Evolutionary conservation across 64 coral and sea anemone species (phyloP).

Genomic region (Stichodactyla mertensii): DNA sequence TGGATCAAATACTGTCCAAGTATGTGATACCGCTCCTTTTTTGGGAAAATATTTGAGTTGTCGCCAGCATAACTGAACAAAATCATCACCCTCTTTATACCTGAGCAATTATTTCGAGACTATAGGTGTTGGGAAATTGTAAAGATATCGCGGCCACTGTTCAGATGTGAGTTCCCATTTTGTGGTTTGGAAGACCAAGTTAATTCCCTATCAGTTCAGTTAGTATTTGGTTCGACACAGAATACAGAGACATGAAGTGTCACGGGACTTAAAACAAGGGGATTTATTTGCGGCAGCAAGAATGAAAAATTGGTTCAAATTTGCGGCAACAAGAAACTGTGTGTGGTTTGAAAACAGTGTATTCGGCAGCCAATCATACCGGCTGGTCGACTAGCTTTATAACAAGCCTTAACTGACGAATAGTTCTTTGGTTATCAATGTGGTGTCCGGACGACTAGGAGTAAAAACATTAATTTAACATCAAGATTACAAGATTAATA

Average conservation of each 20-base stretch:
- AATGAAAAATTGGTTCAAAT: background rate
- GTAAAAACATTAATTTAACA: constrained; percentile 8
- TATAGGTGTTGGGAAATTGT: background rate
- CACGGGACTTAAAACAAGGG: background rate
- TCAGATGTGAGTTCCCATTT: background rate
- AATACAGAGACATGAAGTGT: background rate
- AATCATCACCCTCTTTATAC: background rate
- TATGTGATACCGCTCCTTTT: constrained; percentile 1
- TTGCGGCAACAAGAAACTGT: background rate
- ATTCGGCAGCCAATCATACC: background rate
- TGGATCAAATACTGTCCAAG: background rate
- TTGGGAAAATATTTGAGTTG: background rate
- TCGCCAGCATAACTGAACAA: background rate
- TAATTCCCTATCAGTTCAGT: background rate
- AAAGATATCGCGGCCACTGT: constrained; percentile 3
- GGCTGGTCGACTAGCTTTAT: background rate
- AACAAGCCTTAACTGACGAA: background rate
- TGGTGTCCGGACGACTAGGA: background rate
- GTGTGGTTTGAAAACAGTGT: background rate
- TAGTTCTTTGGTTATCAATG: background rate
- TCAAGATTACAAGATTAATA: constrained; percentile 11
- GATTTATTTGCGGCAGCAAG: background rate
- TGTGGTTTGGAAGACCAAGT: background rate
- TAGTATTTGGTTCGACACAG: background rate
- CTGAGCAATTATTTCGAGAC: background rate